phyloP scores from a whole-genome alignment of 92 coral and sea anemone genomes.

The Siderastrea radians region DNA sequence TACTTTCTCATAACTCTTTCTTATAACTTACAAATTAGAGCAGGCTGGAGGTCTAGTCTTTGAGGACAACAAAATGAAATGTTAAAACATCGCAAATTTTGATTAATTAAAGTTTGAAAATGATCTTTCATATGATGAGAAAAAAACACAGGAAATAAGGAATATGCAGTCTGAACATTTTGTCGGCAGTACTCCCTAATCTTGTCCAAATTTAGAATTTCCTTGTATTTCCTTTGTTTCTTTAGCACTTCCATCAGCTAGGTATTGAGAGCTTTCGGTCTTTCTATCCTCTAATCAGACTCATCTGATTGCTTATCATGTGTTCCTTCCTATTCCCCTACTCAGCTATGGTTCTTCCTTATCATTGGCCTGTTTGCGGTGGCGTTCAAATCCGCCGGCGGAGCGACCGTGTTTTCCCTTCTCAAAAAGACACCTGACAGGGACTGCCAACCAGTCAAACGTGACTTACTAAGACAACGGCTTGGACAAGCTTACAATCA shows the following conservation, averaged over 20 bases:
- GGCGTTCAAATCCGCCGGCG: constrained; percentile 20
- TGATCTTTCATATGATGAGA: not conserved
- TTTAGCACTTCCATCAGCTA: not conserved
- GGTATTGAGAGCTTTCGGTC: not conserved
- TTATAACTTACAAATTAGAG: too few species aligned
- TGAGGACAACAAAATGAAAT: not conserved
- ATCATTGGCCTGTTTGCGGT: constrained; percentile 14
- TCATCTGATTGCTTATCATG: not conserved
- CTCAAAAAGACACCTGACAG: constrained; percentile 7
- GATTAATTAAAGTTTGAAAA: too few species aligned
- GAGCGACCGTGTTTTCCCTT: constrained; percentile 38
- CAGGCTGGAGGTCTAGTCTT: not conserved
- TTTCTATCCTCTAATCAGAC: not conserved
- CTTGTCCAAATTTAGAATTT: not conserved
- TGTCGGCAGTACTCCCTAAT: not conserved
- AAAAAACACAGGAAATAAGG: not conserved
- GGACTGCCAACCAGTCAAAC: constrained; percentile 77
- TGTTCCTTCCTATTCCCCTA: not conserved
- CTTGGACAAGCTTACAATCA: constrained; percentile 73
- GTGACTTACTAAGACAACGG: constrained; percentile 66
- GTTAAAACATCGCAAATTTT: not conserved
- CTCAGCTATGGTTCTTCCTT: constrained; percentile 40
- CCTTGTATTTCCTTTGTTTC: too few species aligned
- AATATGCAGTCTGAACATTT: not conserved
- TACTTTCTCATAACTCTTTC: not conserved